Base-by-base conservation (phyloP, 2,888 invertebrate genomes). In the Drosophila nr. perissopoda region DNA sequence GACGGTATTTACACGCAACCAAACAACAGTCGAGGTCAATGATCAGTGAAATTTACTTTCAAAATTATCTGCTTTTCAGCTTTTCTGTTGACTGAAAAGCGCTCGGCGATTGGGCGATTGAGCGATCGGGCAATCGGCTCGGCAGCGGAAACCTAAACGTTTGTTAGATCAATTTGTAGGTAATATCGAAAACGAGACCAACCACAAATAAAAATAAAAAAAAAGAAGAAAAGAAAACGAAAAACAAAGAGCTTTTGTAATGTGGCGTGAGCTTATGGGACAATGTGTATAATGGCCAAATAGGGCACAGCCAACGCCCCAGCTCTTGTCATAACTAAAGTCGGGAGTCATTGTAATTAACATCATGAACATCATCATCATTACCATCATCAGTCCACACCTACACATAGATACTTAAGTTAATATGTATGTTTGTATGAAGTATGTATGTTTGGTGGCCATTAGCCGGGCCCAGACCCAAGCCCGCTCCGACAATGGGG, bases 1-100 rank as follows among this genome's bases (percentile, higher is more conserved):
- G 79, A 69, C 85, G 76, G 59, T 52, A 69, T 78, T 91, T 89
- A 88, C 91, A 88, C 87, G 87, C 87, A 91, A 88, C 81, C 83
- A 72, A 21, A 36, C 68, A 34, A 38, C 68, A 87, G 64, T 76
- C 88, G 87, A 88, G 87, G 91, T 88, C 87, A 88, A 89, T 88
- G 87, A 91, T 88, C 87, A 88, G 91, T 88, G 90, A 88, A 88
- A 88, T 91, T 91, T 75, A 91, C 91, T 88, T 88, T 88, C 87
- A 82, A 87, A 86, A 71, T 53, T 40, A 67, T 82, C 72, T 68
- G 81, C 57, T 81, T 82, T 79, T 79, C 75, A 67, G 60, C 64
- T 90, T 83, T 77, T 86, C 72, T 69, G 75, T 81, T 63, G 70
- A 79, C 79, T 80, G 75, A 82, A 80, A 80, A 82, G 63, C 75